Percentiles rank a stretch among this genome's conserved stretches.
Evolutionary conservation across 2,888 invertebrate genomes (phyloP).

Genomic region (Philhelius pedissequus): DNA sequence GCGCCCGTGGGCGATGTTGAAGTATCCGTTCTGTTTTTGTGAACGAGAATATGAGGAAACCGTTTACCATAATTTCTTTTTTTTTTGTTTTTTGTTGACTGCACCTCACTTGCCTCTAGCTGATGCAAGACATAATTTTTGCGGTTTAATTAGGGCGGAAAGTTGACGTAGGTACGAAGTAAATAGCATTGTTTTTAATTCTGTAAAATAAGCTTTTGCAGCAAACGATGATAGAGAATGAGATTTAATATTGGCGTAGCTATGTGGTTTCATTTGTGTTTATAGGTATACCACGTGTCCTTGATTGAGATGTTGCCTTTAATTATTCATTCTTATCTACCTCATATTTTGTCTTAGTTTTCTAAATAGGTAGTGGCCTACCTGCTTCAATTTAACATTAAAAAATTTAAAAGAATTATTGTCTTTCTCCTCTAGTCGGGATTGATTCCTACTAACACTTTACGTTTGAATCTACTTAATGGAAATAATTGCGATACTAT

Average conservation of each 20-base stretch:
- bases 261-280: background rate
- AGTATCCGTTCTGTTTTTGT: conserved; percentile 32
- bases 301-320: background rate
- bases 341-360: too few relatives aligned
- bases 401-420: too few relatives aligned
- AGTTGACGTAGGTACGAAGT: conserved; percentile 14
- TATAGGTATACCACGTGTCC: background rate
- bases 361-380: too few relatives aligned
- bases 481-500: too few relatives aligned
- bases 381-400: too few relatives aligned
- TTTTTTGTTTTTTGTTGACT: conserved; percentile 27
- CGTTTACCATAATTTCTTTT: conserved; percentile 32
- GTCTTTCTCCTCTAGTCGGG: too few relatives aligned
- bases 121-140: conserved; percentile 54
- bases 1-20: conserved; percentile 51
- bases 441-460: too few relatives aligned
- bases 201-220: background rate
- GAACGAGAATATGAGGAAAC: background rate
- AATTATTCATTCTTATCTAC: too few relatives aligned
- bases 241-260: background rate
- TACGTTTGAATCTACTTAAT: too few relatives aligned
- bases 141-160: conserved; percentile 60
- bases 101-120: background rate
- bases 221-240: background rate
- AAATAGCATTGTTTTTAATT: background rate